Conservation (phyloP, 2,797 vertebrate species). For the Ispidina picta region DNA sequence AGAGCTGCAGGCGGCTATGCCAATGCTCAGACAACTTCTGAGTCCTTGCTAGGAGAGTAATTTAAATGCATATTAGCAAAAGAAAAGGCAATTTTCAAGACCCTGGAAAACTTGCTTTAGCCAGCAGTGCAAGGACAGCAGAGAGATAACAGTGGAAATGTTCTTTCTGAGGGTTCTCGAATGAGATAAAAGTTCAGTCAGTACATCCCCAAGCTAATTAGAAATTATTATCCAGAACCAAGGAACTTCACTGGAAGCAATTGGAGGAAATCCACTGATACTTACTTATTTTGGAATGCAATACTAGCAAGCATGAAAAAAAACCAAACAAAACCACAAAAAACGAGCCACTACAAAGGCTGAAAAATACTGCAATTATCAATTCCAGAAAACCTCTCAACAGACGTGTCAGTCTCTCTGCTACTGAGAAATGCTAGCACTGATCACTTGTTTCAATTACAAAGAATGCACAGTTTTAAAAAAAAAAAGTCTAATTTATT, state of each 20-base stretch:
- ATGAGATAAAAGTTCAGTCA: background rate
- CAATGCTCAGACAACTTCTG: background rate
- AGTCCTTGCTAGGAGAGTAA: background rate
- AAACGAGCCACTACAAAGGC: background rate
- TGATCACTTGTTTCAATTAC: background rate
- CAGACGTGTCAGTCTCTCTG: background rate
- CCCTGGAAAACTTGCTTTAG: background rate
- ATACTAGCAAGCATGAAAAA: background rate
- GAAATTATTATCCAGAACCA: constrained; percentile 18
- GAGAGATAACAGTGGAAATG: background rate
- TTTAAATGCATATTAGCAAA: constrained; percentile 4
- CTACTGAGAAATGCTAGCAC: rapidly evolving
- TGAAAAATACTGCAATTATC: background rate
- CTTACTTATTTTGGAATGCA: background rate
- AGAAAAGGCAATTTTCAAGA: background rate
- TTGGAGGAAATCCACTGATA: background rate
- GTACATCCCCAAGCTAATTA: constrained; percentile 2
- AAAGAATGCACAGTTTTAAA: background rate
- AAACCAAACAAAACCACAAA: no score
- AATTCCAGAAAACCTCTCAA: background rate
- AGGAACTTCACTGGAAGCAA: background rate
- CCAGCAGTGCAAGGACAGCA: background rate
- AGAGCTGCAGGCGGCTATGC: background rate
- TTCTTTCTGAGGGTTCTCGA: background rate
- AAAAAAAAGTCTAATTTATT: background rate